phyloP scores from a whole-genome alignment of 2,797 vertebrate genomes.

The Tapera naevia region DNA sequence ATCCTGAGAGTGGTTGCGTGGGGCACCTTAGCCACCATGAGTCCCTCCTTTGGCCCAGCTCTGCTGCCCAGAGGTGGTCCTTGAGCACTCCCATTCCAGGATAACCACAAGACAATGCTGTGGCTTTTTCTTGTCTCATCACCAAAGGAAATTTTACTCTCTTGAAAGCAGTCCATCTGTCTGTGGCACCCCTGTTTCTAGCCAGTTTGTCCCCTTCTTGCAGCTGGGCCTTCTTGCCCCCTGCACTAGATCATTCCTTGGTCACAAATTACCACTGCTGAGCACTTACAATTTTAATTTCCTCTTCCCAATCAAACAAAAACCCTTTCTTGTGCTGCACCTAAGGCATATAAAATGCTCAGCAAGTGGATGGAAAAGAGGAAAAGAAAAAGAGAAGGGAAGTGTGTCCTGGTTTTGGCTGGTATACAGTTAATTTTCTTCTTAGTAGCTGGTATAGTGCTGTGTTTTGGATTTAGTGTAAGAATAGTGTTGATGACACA shows the following conservation, averaged over 20 bases:
- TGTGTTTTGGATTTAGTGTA: too few relatives aligned
- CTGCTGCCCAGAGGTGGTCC: not conserved
- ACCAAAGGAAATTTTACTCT: not conserved
- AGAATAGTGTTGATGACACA: too few relatives aligned
- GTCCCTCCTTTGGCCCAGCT: not conserved
- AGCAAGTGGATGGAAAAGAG: not conserved
- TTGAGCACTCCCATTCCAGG: accelerated
- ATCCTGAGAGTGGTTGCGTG: not conserved
- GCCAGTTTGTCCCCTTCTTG: not conserved
- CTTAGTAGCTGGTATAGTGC: too few relatives aligned
- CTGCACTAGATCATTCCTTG: not conserved
- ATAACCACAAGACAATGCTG: not conserved
- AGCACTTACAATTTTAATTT: not conserved
- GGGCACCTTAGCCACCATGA: not conserved
- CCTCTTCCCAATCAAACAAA: not conserved
- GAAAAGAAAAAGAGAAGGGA: not conserved
- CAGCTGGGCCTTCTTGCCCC: not conserved
- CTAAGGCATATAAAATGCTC: not conserved
- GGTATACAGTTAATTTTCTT: too few relatives aligned
- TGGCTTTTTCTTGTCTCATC: not conserved
- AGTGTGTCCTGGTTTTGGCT: too few relatives aligned
- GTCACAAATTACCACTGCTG: not conserved
- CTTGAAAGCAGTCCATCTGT: not conserved
- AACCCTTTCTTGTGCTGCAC: not conserved
- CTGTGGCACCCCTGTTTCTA: not conserved